Base-by-base conservation (phyloP, 1,140 invertebrate species). In the Bilobella aurantiaca region DNA sequence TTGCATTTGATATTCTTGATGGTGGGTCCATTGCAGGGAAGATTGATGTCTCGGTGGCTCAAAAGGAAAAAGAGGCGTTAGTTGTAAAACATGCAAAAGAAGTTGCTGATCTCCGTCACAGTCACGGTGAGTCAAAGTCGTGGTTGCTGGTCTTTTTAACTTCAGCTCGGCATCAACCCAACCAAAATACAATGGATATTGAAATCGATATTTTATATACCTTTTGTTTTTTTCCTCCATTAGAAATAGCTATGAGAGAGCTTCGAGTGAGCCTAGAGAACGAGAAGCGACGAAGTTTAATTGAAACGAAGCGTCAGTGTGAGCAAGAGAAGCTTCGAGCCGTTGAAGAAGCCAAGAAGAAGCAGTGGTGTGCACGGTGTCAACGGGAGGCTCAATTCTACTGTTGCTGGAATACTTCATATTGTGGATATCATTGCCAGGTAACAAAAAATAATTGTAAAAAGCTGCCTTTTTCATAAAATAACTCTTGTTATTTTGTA, bases 361-460 rank as follows among this genome's bases (percentile, higher is more conserved):
- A 90, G 75, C 88, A 90, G 74, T 92, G 92, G 92, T 95, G 92
- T 77, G 85, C 88, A 0, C 83, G 84, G 73, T 96, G 92, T 78
- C 83, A 83, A 53, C 86, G 88, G 68, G 90, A 93, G 78, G 89
- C 91, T 0, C 83, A 90, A 68, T 91, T 91, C 75, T 93, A 92
- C 78, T 95, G 92, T 74, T 95, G 92, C 74, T 95, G 91, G 91
- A 95, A 94, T 78, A 94, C 92, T 0, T 87, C 90, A 32, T 96
- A 96, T 75, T 96, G 92, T 77, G 87, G 88, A 79, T 89, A 89
- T 76, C 80, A 84, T 1, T 95, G 92, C 73, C 89, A 91, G 75
- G 77, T 78, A 70, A 31, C 27, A 42, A 8, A 42, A 42, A 42
- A 42, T 12, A 23, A 16, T 53, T 23, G 47, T 34, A 53, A 49